A percentile compares a stretch with the other conserved stretches of the same genome.
Conservation (phyloP, 2,888 invertebrate species). For the Leucophenga maculata region DNA sequence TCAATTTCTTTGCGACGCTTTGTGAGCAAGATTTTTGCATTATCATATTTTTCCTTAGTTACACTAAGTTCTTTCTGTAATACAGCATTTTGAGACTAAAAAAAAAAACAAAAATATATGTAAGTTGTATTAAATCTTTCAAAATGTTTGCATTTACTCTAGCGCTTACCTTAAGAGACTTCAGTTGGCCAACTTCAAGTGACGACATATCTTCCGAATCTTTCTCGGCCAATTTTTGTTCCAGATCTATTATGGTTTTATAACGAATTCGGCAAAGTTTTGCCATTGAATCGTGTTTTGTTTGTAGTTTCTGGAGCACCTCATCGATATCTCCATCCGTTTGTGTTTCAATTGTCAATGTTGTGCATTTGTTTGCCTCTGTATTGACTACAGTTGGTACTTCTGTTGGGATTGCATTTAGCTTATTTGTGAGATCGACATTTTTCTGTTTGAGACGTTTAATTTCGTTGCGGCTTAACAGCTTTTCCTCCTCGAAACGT, state of each 20-base stretch:
- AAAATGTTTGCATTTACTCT: not conserved
- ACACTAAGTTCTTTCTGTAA: slow-evolving; percentile 8
- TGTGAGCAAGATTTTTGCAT: slow-evolving; percentile 43
- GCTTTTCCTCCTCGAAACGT: slow-evolving; percentile 62
- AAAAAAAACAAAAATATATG: slow-evolving; percentile 12
- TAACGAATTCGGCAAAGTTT: slow-evolving; percentile 61
- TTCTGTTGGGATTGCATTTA: slow-evolving; percentile 35
- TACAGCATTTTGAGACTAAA: slow-evolving; percentile 7
- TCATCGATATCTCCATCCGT: slow-evolving; percentile 53
- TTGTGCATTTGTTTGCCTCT: not conserved
- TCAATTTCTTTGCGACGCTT: slow-evolving; percentile 18
- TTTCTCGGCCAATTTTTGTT: slow-evolving; percentile 50
- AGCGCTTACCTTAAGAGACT: slow-evolving; percentile 48
- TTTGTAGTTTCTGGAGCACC: slow-evolving; percentile 45
- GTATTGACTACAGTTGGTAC: not conserved
- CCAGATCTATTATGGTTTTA: slow-evolving; percentile 54
- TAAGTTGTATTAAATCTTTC: not conserved
- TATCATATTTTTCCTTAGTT: slow-evolving; percentile 40
- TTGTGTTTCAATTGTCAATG: slow-evolving; percentile 44
- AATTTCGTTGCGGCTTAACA: slow-evolving; percentile 57
- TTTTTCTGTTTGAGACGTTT: slow-evolving; percentile 59
- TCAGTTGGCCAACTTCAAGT: slow-evolving; percentile 49
- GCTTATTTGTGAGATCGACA: slow-evolving; percentile 39
- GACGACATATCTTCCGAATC: slow-evolving; percentile 46
- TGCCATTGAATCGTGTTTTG: slow-evolving; percentile 60